Percentiles rank a stretch among this genome's conserved stretches.
Conservation (phyloP, 2,797 vertebrate species). For the Anas bernieri region DNA sequence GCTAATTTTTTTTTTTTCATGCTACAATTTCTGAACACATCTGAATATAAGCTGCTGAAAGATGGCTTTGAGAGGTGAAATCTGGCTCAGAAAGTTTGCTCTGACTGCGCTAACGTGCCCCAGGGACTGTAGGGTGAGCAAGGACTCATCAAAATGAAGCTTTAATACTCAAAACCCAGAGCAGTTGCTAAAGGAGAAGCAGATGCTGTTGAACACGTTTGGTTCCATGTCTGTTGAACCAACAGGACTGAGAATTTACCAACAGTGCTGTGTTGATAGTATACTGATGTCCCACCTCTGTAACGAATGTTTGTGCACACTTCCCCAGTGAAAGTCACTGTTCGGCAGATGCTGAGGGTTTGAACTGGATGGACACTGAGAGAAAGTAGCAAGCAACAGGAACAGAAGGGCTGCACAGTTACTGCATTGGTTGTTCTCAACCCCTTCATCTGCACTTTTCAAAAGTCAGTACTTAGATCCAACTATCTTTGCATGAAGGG, state of each 20-base stretch:
- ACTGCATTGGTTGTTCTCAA: neutral
- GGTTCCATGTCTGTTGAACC: neutral
- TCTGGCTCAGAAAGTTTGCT: neutral
- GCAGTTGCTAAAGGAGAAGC: neutral
- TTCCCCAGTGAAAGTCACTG: neutral
- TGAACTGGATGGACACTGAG: neutral
- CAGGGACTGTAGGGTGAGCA: neutral
- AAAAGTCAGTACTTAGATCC: neutral
- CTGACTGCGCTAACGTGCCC: neutral
- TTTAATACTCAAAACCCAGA: neutral
- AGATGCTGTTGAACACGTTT: neutral
- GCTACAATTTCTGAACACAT: neutral
- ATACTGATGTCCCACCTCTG: neutral
- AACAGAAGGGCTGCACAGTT: neutral
- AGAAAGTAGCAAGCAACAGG: neutral
- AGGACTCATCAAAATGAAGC: neutral
- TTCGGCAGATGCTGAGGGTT: neutral
- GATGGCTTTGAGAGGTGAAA: neutral
- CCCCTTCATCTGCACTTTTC: neutral
- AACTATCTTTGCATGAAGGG: neutral
- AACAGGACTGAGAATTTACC: neutral
- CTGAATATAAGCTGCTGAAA: neutral
- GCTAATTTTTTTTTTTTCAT: accelerated
- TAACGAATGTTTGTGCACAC: neutral
- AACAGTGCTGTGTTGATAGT: neutral